phyloP scores from a whole-genome alignment of 2,888 invertebrate species.

The Drosophila basisetae region DNA sequence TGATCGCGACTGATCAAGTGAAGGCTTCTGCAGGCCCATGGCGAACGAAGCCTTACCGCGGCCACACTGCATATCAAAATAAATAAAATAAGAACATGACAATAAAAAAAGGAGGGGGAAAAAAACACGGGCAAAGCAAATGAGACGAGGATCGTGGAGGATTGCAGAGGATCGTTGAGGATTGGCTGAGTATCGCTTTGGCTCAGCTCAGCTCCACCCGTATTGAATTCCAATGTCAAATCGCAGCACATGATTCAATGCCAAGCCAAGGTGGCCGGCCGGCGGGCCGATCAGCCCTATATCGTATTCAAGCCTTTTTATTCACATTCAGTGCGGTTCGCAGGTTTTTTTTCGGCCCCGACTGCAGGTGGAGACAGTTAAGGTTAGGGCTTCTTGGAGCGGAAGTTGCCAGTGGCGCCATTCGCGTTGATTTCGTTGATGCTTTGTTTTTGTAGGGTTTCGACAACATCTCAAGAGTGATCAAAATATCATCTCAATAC shows the following conservation, averaged over 20 bases:
- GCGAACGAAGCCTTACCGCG: conserved; percentile 43
- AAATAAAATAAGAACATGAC: conserved; percentile 29
- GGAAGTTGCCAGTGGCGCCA: conserved; percentile 60
- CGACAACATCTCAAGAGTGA: conserved; percentile 28
- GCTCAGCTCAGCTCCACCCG: conserved; percentile 63
- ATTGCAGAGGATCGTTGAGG: conserved; percentile 41
- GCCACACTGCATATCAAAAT: conserved; percentile 15
- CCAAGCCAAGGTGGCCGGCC: conserved; percentile 57
- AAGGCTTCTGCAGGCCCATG: conserved; percentile 48
- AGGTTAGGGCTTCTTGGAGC: conserved; percentile 46
- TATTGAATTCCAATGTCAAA: conserved; percentile 80
- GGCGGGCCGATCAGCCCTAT: conserved; percentile 33
- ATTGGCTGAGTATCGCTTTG: conserved; percentile 38
- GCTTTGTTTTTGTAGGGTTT: conserved; percentile 36
- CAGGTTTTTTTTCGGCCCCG: conserved; percentile 2
- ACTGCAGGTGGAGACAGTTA: conserved; percentile 54
- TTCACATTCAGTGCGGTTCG: conserved; percentile 4
- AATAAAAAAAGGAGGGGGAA: neutral
- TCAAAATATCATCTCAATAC: conserved; percentile 19
- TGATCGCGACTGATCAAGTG: conserved; percentile 74
- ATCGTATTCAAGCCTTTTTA: conserved; percentile 47
- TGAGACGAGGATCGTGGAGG: conserved; percentile 26
- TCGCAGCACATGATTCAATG: conserved; percentile 76
- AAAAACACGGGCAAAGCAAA: conserved; percentile 5
- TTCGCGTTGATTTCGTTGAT: conserved; percentile 33